These are phyloP conservation scores for Samia ricini DNA, from an alignment of 1,140 invertebrate genomes.

Conservation along the genomic window DNA sequence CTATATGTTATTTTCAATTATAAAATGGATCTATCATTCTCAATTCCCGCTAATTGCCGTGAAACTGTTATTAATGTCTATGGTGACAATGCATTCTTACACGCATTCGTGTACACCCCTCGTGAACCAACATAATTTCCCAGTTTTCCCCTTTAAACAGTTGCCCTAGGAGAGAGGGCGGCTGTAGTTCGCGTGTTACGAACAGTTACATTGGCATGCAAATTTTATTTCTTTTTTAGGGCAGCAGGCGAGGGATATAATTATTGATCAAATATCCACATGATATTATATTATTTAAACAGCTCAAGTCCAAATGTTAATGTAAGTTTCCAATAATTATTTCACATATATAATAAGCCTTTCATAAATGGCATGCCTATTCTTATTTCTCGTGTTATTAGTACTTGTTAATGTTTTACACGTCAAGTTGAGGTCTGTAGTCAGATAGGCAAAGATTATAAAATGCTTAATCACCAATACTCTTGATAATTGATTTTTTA, in stretches of 20 bases:
- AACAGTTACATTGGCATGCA: slow-evolving; percentile 53
- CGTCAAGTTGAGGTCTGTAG: too few species aligned
- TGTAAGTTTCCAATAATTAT: neutral
- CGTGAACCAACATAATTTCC: slow-evolving; percentile 35
- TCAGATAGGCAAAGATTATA: too few species aligned
- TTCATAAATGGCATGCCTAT: too few species aligned
- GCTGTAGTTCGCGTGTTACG: slow-evolving; percentile 33
- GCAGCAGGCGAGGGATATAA: slow-evolving; percentile 49
- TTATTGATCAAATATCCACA: neutral
- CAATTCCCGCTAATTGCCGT: neutral
- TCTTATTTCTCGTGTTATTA: too few species aligned
- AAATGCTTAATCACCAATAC: too few species aligned
- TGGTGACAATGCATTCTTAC: slow-evolving; percentile 49
- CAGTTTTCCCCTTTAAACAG: slow-evolving; percentile 17
- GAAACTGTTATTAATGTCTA: neutral
- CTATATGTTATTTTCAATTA: neutral
- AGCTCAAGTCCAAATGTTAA: too few species aligned
- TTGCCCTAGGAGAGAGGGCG: slow-evolving; percentile 22
- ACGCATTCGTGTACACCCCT: slow-evolving; percentile 41
- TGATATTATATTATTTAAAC: neutral
- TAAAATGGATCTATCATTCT: neutral
- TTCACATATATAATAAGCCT: too few species aligned
- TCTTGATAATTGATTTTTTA: too few species aligned
- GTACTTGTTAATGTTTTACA: too few species aligned
- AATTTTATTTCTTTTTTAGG: slow-evolving; percentile 71